phyloP scores from a whole-genome alignment of 2,888 invertebrate species.

The Gordius sp. region DNA sequence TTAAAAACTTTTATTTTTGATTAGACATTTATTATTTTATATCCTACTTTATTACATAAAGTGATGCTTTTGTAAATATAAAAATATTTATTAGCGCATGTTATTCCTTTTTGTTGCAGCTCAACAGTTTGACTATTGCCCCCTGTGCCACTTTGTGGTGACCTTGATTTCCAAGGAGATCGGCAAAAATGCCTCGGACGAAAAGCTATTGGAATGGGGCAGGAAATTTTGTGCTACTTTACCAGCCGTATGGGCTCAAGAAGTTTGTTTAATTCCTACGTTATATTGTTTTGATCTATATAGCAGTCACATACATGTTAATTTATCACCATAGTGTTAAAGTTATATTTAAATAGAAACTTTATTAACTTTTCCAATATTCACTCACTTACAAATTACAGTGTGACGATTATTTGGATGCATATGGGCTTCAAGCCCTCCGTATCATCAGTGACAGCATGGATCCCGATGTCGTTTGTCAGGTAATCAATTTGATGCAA shows the following conservation, averaged over 20 bases:
- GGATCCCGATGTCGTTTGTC: conserved; percentile 15
- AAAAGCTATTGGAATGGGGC: not conserved
- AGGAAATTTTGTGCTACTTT: not conserved
- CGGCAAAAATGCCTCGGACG: conserved; percentile 3
- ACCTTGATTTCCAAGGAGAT: not conserved
- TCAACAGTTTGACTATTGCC: not conserved
- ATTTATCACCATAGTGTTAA: too few relatives aligned
- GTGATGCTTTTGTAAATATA: too few relatives aligned
- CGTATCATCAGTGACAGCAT: not conserved
- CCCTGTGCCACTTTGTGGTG: conserved; percentile 4
- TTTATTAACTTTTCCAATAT: not conserved
- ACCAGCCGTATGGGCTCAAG: not conserved
- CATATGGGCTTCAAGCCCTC: conserved; percentile 1
- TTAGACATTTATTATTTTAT: too few relatives aligned
- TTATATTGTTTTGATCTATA: too few relatives aligned
- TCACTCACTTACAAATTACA: not conserved
- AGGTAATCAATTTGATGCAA: too few relatives aligned
- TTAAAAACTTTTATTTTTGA: too few relatives aligned
- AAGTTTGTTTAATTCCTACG: not conserved
- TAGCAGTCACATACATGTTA: too few relatives aligned
- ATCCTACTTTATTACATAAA: too few relatives aligned
- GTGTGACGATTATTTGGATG: not conserved
- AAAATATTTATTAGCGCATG: too few relatives aligned
- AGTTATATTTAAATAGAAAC: not conserved
- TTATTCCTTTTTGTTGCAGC: conserved; percentile 2